Evolutionary conservation across 92 coral and sea anemone genomes (phyloP), one percentile per base, ranked within the genome.

Genomic region (Porites lobata): DNA sequence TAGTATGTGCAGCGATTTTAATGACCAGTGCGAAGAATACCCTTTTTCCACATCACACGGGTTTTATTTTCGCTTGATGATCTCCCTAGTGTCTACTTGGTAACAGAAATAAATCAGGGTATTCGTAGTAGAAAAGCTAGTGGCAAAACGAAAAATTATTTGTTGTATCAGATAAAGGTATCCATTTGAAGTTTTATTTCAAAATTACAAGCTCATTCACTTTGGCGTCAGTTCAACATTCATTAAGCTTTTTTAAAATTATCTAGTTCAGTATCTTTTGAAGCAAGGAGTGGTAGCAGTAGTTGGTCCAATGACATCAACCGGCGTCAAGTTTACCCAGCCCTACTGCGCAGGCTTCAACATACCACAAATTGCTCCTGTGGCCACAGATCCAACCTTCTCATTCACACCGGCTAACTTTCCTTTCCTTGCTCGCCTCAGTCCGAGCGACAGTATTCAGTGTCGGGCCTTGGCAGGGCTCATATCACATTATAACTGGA

Each of bases 281-380:
- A 86, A 73, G 32, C 79, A 75, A 68, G 94, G 96, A 15, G 96
- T 94, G 22, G 94, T 86, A 1, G 94, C 96, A 79, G 89, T 94
- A 8, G 81, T 91, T 58, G 96, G 96, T 21, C 96, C 96, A n/a
- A 82, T 87, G 90, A 86, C 94, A 68, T 94, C 96, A 64, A 94
- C 94, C 72, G 93, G 88, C 19, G 96, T 94, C 20, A 94, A 94
- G 64, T 92, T 89, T 59, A 92, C 93, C 50, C 94, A 91, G 76
- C 94, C 94, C 62, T 91, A 88, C 79, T 91, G 96, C 79, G 92
- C 93, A 22, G 96, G 96, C 9, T 88, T 94, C 52, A 92, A 91
- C 83, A 82, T 94, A 13, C 96, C 96, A 9, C 96, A 94, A 88
- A 59, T 94, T 20, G 88, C 96, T 24, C 94, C 90, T 69, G 86